Evolutionary conservation across 1,140 invertebrate species (phyloP).

Genomic region (Bacillus rossius): DNA sequence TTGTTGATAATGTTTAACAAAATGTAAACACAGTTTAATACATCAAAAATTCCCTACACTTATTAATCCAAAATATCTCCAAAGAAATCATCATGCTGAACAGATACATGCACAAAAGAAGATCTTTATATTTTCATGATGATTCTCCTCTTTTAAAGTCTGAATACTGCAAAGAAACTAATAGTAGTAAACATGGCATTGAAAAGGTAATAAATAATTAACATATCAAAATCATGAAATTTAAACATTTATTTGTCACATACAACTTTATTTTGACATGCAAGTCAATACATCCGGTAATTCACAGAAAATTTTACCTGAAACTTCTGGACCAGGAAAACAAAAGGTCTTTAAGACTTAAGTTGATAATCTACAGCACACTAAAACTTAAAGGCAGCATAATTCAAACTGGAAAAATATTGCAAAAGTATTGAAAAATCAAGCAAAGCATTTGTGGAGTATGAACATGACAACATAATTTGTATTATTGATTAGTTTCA

Average conservation of each 20-base stretch:
- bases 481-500: neutral
- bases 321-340: constrained; percentile 19
- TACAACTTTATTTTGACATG: constrained; percentile 65
- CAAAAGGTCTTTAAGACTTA: constrained; percentile 12
- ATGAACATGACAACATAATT: constrained; percentile 15
- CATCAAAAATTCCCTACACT: too few relatives aligned
- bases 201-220: neutral
- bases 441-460: constrained; percentile 19
- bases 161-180: too few relatives aligned
- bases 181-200: neutral
- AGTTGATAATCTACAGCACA: constrained; percentile 48
- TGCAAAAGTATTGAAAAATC: constrained; percentile 15
- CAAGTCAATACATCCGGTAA: constrained; percentile 25
- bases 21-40: too few relatives aligned
- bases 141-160: too few relatives aligned
- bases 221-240: constrained; percentile 16
- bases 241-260: constrained; percentile 56
- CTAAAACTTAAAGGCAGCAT: constrained; percentile 45
- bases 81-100: too few relatives aligned
- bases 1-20: too few relatives aligned
- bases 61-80: too few relatives aligned
- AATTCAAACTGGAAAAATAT: constrained; percentile 19
- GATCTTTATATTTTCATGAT: too few relatives aligned
- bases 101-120: too few relatives aligned
- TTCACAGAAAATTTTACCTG: constrained; percentile 10